Conservation (phyloP, 92 coral and sea anemone genomes). For the Epizoanthus rinbou region DNA sequence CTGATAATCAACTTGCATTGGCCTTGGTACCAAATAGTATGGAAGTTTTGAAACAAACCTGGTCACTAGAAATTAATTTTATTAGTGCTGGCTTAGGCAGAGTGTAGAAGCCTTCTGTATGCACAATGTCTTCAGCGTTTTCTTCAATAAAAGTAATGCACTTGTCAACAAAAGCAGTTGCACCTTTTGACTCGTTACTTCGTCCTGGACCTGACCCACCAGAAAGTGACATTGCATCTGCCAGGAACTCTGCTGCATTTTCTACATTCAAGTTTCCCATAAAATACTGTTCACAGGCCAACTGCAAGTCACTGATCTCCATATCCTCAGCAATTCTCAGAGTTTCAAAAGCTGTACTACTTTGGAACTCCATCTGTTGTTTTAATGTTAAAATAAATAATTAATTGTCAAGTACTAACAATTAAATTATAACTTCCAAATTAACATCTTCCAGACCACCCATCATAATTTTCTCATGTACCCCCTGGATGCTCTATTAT, state of each 20-base stretch:
- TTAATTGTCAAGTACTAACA: background rate
- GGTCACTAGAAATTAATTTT: constrained; percentile 88
- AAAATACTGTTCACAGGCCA: constrained; percentile 86
- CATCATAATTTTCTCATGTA: too few relatives aligned
- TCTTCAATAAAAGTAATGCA: constrained; percentile 90
- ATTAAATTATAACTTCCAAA: background rate
- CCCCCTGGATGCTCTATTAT: too few relatives aligned
- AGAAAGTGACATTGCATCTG: constrained; percentile 82
- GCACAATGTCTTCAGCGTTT: constrained; percentile 88
- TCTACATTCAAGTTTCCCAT: constrained; percentile 73
- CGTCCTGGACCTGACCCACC: constrained; percentile 56
- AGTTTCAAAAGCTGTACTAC: constrained; percentile 79
- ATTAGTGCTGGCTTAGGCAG: constrained; percentile 89
- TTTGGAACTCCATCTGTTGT: constrained; percentile 73
- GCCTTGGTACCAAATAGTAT: background rate
- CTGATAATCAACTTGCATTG: too few relatives aligned
- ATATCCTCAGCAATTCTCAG: constrained; percentile 86
- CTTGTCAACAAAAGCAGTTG: constrained; percentile 75
- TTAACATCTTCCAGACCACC: background rate
- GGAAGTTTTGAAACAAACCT: constrained; percentile 56
- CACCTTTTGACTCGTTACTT: constrained; percentile 57
- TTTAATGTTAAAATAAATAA: background rate
- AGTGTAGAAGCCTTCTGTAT: constrained; percentile 77
- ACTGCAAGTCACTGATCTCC: constrained; percentile 75
- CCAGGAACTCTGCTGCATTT: constrained; percentile 83